Evolutionary conservation across 2,888 invertebrate species (phyloP).

Genomic region (Napeogenes inachia): DNA sequence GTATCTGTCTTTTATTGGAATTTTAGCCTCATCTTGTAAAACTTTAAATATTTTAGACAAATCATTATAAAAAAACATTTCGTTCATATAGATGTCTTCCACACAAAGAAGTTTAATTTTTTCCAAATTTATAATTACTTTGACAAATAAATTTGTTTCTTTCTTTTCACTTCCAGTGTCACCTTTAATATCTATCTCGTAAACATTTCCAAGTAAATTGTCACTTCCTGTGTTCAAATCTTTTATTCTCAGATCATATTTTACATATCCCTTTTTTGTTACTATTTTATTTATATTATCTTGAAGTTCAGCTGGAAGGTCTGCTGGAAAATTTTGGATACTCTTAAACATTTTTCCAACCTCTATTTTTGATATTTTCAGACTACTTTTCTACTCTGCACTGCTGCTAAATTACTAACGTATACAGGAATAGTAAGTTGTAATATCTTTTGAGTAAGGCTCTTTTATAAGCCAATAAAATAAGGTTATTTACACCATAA

Average conservation of each 20-base stretch:
- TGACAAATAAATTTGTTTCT: slow-evolving; percentile 47
- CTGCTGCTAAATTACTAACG: too few species aligned
- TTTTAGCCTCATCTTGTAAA: slow-evolving; percentile 32
- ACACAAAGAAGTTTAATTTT: slow-evolving; percentile 34
- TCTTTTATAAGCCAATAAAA: too few species aligned
- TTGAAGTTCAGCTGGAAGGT: slow-evolving; percentile 30
- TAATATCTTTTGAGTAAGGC: too few species aligned
- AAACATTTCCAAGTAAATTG: slow-evolving; percentile 43
- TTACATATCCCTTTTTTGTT: slow-evolving; percentile 35
- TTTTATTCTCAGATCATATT: slow-evolving; percentile 32
- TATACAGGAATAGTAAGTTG: too few species aligned
- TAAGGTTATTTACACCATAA: too few species aligned
- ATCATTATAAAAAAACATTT: slow-evolving; percentile 43
- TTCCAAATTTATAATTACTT: slow-evolving; percentile 35
- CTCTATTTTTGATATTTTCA: not conserved
- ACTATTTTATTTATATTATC: slow-evolving; percentile 33
- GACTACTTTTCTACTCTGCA: not conserved
- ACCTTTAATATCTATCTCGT: slow-evolving; percentile 46
- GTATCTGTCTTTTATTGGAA: slow-evolving; percentile 24
- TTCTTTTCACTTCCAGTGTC: slow-evolving; percentile 38
- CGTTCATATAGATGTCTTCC: slow-evolving; percentile 35
- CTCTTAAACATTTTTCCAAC: not conserved
- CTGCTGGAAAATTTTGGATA: slow-evolving; percentile 19
- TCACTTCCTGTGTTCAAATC: slow-evolving; percentile 42
- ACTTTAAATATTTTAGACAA: slow-evolving; percentile 32